These are phyloP conservation scores for Microctonus hyperodae DNA, from an alignment of 2,888 invertebrate species.

Conservation along the genomic window DNA sequence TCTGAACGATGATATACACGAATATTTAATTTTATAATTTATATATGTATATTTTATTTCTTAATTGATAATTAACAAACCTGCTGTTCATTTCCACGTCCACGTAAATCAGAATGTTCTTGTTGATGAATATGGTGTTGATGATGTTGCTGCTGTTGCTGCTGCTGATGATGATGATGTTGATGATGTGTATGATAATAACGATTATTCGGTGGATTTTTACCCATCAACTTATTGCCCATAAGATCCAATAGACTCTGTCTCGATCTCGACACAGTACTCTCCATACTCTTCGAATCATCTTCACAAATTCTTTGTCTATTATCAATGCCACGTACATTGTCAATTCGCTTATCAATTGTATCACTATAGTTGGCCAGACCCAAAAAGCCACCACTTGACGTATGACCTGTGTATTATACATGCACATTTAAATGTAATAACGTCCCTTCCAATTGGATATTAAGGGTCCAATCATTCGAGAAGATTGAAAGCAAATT, in stretches of 20 bases:
- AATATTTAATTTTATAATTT: background rate
- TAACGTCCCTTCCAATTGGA: slow-evolving; percentile 7
- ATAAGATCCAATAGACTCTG: slow-evolving; percentile 60
- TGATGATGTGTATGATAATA: slow-evolving; percentile 58
- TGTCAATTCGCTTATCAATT: slow-evolving; percentile 13
- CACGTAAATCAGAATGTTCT: too few species aligned
- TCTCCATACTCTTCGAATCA: slow-evolving; percentile 59
- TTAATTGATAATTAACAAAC: background rate
- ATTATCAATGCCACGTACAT: slow-evolving; percentile 15
- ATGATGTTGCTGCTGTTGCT: slow-evolving; percentile 54
- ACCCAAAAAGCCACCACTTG: slow-evolving; percentile 19
- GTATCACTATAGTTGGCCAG: slow-evolving; percentile 10
- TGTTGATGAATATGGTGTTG: background rate
- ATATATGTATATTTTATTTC: background rate
- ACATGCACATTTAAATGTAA: background rate
- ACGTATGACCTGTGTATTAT: slow-evolving; percentile 18
- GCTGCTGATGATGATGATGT: slow-evolving; percentile 56
- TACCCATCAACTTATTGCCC: slow-evolving; percentile 58
- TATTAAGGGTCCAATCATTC: slow-evolving; percentile 16
- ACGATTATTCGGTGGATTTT: slow-evolving; percentile 58
- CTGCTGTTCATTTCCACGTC: slow-evolving; percentile 27
- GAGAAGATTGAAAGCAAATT: slow-evolving; percentile 15
- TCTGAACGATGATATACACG: slow-evolving; percentile 44
- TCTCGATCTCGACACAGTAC: slow-evolving; percentile 54
- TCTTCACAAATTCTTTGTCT: slow-evolving; percentile 43